A percentile compares a stretch with the other conserved stretches of the same genome.
phyloP scores from a whole-genome alignment of 1,140 invertebrate genomes.

The Caerostris extrusa region DNA sequence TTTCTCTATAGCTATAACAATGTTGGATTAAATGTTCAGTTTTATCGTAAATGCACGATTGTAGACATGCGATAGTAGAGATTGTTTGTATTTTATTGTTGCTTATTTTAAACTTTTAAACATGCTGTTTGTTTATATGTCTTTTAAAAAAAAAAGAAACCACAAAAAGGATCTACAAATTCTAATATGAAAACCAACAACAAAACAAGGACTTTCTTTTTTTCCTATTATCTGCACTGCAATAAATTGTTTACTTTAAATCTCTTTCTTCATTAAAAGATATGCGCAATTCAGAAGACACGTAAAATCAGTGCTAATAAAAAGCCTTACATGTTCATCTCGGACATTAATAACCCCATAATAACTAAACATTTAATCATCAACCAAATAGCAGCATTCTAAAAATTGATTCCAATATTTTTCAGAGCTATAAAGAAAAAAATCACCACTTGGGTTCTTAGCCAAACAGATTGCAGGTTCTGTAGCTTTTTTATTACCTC shows the following conservation, averaged over 20 bases:
- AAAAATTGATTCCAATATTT: slow-evolving; percentile 59
- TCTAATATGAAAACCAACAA: neutral
- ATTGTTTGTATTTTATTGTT: too few relatives aligned
- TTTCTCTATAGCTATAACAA: too few relatives aligned
- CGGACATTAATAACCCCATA: slow-evolving; percentile 38
- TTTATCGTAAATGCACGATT: too few relatives aligned
- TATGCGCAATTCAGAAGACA: neutral
- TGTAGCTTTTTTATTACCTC: slow-evolving; percentile 30
- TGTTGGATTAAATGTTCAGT: too few relatives aligned
- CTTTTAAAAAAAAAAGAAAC: too few relatives aligned
- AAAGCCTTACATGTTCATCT: neutral
- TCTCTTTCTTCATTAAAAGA: neutral
- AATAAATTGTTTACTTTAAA: neutral
- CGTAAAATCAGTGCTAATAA: neutral
- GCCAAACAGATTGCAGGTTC: slow-evolving; percentile 21
- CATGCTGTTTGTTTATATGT: too few relatives aligned
- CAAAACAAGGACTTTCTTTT: neutral
- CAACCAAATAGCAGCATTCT: neutral
- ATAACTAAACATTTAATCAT: slow-evolving; percentile 38
- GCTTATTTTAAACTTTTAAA: too few relatives aligned
- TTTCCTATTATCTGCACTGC: neutral
- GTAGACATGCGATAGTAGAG: too few relatives aligned
- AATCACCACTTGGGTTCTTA: neutral
- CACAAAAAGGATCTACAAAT: too few relatives aligned
- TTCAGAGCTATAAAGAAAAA: slow-evolving; percentile 9